Base-by-base conservation (phyloP, 1,140 invertebrate species). In the Drosophila parabipectinata region DNA sequence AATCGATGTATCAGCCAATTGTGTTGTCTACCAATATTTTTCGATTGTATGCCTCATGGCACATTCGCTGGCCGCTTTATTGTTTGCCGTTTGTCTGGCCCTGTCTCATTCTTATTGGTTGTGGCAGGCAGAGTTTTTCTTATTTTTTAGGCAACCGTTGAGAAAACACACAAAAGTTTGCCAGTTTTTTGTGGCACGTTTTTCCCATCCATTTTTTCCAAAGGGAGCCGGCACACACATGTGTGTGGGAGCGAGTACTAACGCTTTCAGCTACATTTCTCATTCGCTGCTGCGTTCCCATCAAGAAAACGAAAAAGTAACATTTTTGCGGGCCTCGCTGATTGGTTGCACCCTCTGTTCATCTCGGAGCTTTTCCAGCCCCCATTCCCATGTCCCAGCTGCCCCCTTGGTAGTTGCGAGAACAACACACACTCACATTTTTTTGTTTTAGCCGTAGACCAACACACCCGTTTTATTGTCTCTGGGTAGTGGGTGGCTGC, bases 391-490 rank as follows among this genome's bases (percentile, higher is more conserved):
- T 1, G 18, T 21, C 8, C 18, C n/a, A 12, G 4, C 8, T 18
- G 8, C 7, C 14, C 34, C 12, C 39, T 10, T 58, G 39, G 26
- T 15, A 44, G 18, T 47, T 34, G 62, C 55, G 44, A 59, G 51
- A 67, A 69, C 82, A 75, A 73, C 47, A 71, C 47, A 71, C 41
- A 67, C 45, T 15, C 41, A 44, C 34, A 69, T 51, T 85, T 82
- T 82, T 85, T 85, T 85, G 82, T 85, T 85, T 85, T 85, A 85
- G 82, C 78, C 77, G 69, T 81, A 60, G 50, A 64, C 54, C 64
- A 85, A 82, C 81, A 87, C 82, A 85, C 82, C 81, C 82, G 67
- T 85, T 87, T 85, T 85, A 85, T 85, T 87, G 78, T 81, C 61
- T 54, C 48, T 30, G 26, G 18, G 51, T 34, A 18, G 37, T 44